phyloP scores from a whole-genome alignment of 2,888 invertebrate species.

The Caenorhabditis wallacei region DNA sequence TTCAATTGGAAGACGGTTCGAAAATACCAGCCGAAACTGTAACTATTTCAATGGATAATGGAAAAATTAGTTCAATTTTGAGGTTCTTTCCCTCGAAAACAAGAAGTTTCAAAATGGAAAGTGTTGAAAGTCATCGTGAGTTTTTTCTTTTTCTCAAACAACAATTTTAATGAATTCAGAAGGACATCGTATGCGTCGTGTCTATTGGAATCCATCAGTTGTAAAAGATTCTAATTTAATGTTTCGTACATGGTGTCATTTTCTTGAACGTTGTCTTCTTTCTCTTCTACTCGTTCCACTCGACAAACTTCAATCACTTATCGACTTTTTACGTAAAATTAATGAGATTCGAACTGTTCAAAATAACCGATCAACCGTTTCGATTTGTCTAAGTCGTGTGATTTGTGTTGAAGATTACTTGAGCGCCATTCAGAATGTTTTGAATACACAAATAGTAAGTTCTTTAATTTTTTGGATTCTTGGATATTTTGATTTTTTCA shows the following conservation, averaged over 20 bases:
- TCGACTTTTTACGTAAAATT: conserved; percentile 49
- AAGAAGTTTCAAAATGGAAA: conserved; percentile 31
- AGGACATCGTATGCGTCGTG: conserved; percentile 46
- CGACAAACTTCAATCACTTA: conserved; percentile 8
- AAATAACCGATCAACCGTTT: conserved; percentile 46
- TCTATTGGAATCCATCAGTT: conserved; percentile 54
- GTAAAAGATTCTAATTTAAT: conserved; percentile 41
- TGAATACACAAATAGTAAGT: conserved; percentile 29
- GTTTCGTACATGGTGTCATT: conserved; percentile 50
- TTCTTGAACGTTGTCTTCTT: conserved; percentile 52
- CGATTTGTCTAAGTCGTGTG: conserved; percentile 59
- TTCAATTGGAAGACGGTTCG: conserved; percentile 32
- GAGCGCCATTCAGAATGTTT: conserved; percentile 40
- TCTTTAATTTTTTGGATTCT: too few relatives aligned
- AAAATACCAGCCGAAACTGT: conserved; percentile 52
- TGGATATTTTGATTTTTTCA: background rate
- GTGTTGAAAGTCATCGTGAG: conserved; percentile 19
- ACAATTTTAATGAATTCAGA: conserved; percentile 19
- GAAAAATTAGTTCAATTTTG: conserved; percentile 54
- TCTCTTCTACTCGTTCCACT: conserved; percentile 51
- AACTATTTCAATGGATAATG: conserved; percentile 59
- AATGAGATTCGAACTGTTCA: conserved; percentile 56
- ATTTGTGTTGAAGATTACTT: conserved; percentile 56
- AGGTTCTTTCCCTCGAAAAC: conserved; percentile 44
- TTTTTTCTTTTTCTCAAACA: background rate